phyloP scores from a whole-genome alignment of 2,113 vertebrate species.

The Poecile atricapillus region DNA sequence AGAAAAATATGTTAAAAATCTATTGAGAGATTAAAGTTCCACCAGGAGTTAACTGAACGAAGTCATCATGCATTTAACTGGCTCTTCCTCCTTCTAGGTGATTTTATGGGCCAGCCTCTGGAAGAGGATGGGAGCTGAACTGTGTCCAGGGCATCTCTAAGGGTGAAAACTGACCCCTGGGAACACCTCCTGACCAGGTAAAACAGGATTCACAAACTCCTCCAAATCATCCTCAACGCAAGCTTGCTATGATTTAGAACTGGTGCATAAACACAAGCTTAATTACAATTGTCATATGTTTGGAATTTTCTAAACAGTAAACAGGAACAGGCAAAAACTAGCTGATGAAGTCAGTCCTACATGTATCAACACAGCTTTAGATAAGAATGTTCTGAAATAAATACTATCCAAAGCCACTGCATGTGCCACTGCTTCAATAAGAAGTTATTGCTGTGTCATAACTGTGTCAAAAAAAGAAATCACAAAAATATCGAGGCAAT shows the following conservation, averaged over 20 bases:
- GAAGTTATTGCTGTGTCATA: constrained; percentile 12
- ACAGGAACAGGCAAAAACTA: background rate
- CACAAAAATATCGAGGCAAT: constrained; percentile 13
- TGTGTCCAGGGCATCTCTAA: background rate
- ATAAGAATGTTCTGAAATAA: background rate
- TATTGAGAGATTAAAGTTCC: background rate
- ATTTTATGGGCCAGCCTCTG: rapidly evolving
- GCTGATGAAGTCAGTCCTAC: background rate
- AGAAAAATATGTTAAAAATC: background rate
- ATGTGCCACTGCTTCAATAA: background rate
- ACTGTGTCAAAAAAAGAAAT: background rate
- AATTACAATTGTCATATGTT: background rate
- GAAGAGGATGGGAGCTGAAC: background rate
- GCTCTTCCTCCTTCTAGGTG: background rate
- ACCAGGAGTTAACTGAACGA: background rate
- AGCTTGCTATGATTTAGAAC: background rate
- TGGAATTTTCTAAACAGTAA: background rate
- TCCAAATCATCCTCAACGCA: background rate
- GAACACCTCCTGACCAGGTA: background rate
- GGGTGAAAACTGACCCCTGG: background rate
- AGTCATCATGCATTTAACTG: background rate
- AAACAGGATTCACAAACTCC: background rate
- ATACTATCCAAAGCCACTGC: background rate
- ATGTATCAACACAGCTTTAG: background rate
- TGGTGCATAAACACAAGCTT: background rate